Base-by-base conservation (phyloP, 2,888 invertebrate genomes). In the Morpho deidamia region DNA sequence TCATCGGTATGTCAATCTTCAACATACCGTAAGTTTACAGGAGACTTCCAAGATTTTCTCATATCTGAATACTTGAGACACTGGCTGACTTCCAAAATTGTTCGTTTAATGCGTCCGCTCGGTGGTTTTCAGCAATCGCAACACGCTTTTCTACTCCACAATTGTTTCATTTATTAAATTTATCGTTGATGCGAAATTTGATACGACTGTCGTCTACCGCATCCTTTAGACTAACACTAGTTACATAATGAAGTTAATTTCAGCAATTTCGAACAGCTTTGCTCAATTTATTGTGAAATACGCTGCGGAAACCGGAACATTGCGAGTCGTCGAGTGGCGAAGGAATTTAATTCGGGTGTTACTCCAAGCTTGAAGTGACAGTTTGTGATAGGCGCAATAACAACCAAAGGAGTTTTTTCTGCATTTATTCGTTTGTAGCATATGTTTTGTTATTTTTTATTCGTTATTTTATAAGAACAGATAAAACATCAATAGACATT, bases 311-410 rank as follows among this genome's bases (percentile, higher is more conserved):
- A 61, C 64, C 59, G 63, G 67, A 68, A 65, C 65, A 64, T 60
- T 57, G 51, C 49, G 42, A 35, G 49, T 49, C 49, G 49, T 23
- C 23, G 49, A 47, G 59, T 55, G 54, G 71, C 73, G 70, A 69
- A 75, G 82, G 86, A 86, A 86, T 87, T 86, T 85, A 85, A 86
- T 85, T 85, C 83, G 78, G 77, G 76, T 78, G 78, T 76, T 78
- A 49, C 75, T 76, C 66, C 74, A 58, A 69, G 66, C 68, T 63
- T 74, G 75, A 74, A 80, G 14, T 49, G 49, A 42, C 49, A 49
- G 78, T 69, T 72, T 71, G 80, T 79, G 81, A 79, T 81, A 74
- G 67, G 65, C 71, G 71, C 72, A 73, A 80, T 78, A 70, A 77
- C 72, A 69, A 63, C 63, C 65, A 67, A 65, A 69, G 72, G 71